Evolutionary conservation across 2,113 vertebrate genomes (phyloP).

Genomic region (Thamnaconus septentrionalis): DNA sequence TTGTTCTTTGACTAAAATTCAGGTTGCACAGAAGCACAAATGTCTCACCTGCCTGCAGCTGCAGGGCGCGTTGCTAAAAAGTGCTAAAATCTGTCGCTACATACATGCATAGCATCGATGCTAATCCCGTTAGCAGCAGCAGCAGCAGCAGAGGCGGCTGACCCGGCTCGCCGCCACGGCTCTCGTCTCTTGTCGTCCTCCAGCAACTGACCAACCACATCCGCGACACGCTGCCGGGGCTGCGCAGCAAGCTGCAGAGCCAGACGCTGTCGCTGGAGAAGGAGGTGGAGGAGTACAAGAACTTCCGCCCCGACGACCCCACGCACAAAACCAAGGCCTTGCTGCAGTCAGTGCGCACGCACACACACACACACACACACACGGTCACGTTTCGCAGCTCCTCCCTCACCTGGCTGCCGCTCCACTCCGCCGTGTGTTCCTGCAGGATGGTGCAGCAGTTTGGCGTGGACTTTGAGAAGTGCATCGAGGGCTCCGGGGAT

Average conservation of each 20-base stretch:
- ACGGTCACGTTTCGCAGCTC: background rate
- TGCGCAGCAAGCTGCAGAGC: slow-evolving; percentile 94
- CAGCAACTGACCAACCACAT: slow-evolving; percentile 99
- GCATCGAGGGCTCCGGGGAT: slow-evolving; percentile 94
- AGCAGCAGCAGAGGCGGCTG: too few relatives aligned
- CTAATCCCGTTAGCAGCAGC: too few relatives aligned
- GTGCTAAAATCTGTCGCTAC: too few relatives aligned
- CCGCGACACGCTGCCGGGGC: slow-evolving; percentile 87
- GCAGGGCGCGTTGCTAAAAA: too few relatives aligned
- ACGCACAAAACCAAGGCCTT: slow-evolving; percentile 93
- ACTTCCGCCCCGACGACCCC: slow-evolving; percentile 92
- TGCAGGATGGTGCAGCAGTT: slow-evolving; percentile 96
- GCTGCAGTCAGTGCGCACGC: slow-evolving; percentile 79
- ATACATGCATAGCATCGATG: too few relatives aligned
- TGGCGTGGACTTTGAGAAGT: slow-evolving; percentile 95
- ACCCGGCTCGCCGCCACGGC: too few relatives aligned
- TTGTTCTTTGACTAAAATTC: too few relatives aligned
- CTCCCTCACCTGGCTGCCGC: background rate
- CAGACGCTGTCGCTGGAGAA: slow-evolving; percentile 94
- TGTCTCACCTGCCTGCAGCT: too few relatives aligned
- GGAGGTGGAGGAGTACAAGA: slow-evolving; percentile 96
- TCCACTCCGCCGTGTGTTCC: background rate
- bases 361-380: background rate
- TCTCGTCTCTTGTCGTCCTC: background rate
- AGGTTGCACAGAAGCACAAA: too few relatives aligned